A percentile compares a stretch with the other conserved stretches of the same genome.
Conservation (phyloP, 2,113 vertebrate genomes). For the Glaucidium brasilianum region DNA sequence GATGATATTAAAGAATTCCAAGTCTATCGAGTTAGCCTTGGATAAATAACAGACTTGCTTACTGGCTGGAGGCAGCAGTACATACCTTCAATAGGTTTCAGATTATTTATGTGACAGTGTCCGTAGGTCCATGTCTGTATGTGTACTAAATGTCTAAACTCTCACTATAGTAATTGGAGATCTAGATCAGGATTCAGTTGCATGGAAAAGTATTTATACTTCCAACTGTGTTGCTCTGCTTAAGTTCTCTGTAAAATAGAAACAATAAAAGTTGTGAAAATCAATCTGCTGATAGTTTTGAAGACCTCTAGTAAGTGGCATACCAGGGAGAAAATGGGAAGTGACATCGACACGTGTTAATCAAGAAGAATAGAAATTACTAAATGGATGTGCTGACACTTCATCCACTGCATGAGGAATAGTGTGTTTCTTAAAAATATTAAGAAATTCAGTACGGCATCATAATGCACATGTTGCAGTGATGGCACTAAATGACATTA, state of each 20-base stretch:
- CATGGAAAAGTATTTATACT: neutral
- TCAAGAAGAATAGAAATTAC: neutral
- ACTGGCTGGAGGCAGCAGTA: neutral
- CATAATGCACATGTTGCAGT: neutral
- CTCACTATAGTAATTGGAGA: neutral
- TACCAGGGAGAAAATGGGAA: neutral
- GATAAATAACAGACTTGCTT: neutral
- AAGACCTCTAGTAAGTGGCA: neutral
- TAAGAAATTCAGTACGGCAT: neutral
- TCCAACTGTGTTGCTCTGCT: neutral
- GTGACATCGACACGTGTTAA: neutral
- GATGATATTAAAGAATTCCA: neutral
- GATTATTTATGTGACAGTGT: neutral
- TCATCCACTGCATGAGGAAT: neutral
- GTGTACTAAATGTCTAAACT: neutral
- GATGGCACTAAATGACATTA: neutral
- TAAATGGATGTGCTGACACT: neutral
- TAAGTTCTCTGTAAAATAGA: neutral
- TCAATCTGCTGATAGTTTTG: neutral
- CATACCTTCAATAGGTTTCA: neutral
- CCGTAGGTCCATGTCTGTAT: fast-evolving
- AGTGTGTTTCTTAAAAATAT: neutral
- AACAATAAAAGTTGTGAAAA: neutral
- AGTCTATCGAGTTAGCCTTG: neutral
- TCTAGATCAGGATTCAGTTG: neutral